Percentiles rank a stretch among this genome's conserved stretches.
Conservation (phyloP, 2,113 vertebrate genomes). For the Anhinga rufa region DNA sequence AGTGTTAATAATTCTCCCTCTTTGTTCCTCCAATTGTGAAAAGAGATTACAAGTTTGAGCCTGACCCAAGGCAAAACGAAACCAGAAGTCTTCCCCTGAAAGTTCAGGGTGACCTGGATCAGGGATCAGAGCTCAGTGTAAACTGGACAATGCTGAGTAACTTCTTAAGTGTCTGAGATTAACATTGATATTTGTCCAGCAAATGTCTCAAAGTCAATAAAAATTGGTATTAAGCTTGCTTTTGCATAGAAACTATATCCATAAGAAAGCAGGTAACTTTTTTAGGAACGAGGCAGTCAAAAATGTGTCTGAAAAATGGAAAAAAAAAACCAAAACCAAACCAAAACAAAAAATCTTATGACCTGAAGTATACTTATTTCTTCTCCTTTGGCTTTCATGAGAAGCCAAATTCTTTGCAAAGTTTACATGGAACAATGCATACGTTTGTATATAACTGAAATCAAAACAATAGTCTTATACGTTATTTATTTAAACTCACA, state of each 20-base stretch:
- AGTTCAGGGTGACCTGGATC: not conserved
- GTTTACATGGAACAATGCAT: not conserved
- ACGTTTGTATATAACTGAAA: not conserved
- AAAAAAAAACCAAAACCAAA: not conserved
- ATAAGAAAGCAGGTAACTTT: not conserved
- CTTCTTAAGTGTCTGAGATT: not conserved
- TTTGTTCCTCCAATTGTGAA: not conserved
- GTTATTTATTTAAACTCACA: not conserved
- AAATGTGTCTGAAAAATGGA: not conserved
- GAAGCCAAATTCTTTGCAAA: not conserved
- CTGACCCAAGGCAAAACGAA: not conserved
- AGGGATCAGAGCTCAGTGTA: not conserved
- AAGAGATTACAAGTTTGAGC: not conserved
- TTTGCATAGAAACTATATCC: not conserved
- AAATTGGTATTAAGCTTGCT: not conserved
- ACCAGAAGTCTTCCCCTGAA: not conserved
- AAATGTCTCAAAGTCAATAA: not conserved
- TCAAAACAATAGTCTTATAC: not conserved
- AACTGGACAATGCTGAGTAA: not conserved
- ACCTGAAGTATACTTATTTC: not conserved
- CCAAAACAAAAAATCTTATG: not conserved
- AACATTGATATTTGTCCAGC: not conserved
- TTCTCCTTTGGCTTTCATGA: not conserved
- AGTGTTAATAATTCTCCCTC: not conserved
- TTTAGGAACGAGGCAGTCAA: not conserved